Base-by-base conservation (phyloP, 2,888 invertebrate genomes). In the Mechanitis mazaeus region DNA sequence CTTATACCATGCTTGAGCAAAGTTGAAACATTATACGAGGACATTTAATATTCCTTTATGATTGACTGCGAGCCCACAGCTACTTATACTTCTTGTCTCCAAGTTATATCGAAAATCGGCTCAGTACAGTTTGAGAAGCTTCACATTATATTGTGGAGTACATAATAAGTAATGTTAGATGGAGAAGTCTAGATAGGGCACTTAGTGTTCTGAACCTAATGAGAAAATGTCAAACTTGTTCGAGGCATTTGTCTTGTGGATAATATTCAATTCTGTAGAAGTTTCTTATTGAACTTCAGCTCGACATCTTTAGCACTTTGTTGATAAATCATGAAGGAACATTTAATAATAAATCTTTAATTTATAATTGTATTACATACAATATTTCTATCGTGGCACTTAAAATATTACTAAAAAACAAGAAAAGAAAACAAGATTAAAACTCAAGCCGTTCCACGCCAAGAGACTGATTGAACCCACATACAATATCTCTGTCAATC, bases 151-250 rank as follows among this genome's bases (percentile, higher is more conserved):
- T 42, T 54, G 47, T 56, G 31, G 46, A 35, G 56, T 57, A 47
- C 57, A 59, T 63, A 54, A 38, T 20, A 33, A 38, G 7, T 20
- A 50, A 50, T 50, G 50, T 50, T 50, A 50, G 31, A 50, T 31
- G 7, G 50, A 31, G 42, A 50, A 50, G 28, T 31, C 31, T 50
- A 50, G 50, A 50, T 50, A 31, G 28, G 50, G 31, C 50, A 50
- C 50, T 50, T 50, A 50, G 50, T 50, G 31, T 50, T 50, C 50
- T 50, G 50, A 75, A 75, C 69, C 77, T 85, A 85, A 85, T 83
- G 82, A 83, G 84, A 81, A 84, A 85, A 85, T 85, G 85, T 85
- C 81, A 83, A 86, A 86, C 82, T 85, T 74, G 69, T 75, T 77
- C 79, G 76, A 77, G 77, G 79, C 81, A 85, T 87, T 85, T 83